phyloP scores from a whole-genome alignment of 2,113 vertebrate species.

The Corythaeola cristata region DNA sequence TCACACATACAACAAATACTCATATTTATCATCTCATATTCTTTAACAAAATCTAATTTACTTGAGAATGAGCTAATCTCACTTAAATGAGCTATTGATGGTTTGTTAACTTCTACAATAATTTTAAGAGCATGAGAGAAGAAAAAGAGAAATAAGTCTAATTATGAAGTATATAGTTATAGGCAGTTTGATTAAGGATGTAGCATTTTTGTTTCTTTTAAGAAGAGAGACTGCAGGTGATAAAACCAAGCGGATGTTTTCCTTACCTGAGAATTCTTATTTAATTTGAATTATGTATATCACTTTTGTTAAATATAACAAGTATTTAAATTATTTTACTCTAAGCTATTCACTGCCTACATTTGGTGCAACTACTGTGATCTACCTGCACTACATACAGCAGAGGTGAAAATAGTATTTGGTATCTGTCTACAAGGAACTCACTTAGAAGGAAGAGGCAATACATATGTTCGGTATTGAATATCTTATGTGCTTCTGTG shows the following conservation, averaged over 20 bases:
- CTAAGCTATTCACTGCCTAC: background rate
- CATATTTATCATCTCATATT: background rate
- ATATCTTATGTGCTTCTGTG: background rate
- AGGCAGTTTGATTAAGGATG: background rate
- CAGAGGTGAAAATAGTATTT: background rate
- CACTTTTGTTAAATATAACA: background rate
- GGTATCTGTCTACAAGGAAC: background rate
- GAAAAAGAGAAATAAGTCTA: background rate
- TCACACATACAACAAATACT: background rate
- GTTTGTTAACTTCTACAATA: background rate
- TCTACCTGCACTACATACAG: background rate
- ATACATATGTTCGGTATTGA: accelerated
- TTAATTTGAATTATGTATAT: background rate
- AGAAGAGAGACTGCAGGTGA: background rate
- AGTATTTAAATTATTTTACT: background rate
- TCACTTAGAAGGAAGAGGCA: background rate
- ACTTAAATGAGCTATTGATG: background rate
- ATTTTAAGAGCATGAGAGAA: background rate
- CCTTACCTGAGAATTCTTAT: background rate
- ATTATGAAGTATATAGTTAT: background rate
- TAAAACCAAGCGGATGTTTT: background rate
- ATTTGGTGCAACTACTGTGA: background rate
- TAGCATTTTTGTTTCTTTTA: background rate
- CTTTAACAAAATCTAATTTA: background rate
- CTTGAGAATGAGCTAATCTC: background rate